Percentiles rank a stretch among this genome's conserved stretches.
Conservation (phyloP, 2,888 invertebrate species). For the Pristionchus arcanus region DNA sequence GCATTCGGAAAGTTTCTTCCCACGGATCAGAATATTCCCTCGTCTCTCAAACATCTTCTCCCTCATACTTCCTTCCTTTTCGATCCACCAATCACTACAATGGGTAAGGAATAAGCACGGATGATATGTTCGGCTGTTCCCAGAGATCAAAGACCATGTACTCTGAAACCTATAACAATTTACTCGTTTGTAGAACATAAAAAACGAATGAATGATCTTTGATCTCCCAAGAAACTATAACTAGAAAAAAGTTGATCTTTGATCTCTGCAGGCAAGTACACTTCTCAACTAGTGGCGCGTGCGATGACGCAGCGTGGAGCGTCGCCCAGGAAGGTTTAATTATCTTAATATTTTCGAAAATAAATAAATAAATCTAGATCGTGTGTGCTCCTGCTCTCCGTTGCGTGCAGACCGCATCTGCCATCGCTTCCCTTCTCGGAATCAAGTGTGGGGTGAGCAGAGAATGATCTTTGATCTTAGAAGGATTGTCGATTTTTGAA, state of each 20-base stretch:
- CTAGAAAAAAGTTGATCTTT: neutral
- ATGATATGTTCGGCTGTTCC: too few species aligned
- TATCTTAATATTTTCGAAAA: neutral
- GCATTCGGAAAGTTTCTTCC: conserved; percentile 46
- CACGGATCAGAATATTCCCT: conserved; percentile 53
- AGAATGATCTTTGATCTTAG: conserved; percentile 13
- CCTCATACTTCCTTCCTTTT: conserved; percentile 45
- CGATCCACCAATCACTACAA: conserved; percentile 47
- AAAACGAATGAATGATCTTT: too few species aligned
- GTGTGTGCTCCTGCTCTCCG: conserved; percentile 63
- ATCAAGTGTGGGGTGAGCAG: conserved; percentile 38
- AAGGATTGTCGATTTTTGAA: too few species aligned
- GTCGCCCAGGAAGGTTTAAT: conserved; percentile 10
- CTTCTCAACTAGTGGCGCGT: conserved; percentile 43
- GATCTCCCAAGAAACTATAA: neutral
- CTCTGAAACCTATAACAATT: too few species aligned
- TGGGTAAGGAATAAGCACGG: neutral
- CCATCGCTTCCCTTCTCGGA: conserved; percentile 58
- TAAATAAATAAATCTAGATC: conserved; percentile 25
- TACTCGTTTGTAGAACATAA: too few species aligned
- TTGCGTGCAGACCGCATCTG: conserved; percentile 62
- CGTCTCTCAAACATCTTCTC: conserved; percentile 39
- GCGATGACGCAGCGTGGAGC: conserved; percentile 42
- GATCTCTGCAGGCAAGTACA: conserved; percentile 52
- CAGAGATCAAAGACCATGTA: neutral